Conservation (phyloP, 2,113 vertebrate genomes). For the Synchiropus splendidus region DNA sequence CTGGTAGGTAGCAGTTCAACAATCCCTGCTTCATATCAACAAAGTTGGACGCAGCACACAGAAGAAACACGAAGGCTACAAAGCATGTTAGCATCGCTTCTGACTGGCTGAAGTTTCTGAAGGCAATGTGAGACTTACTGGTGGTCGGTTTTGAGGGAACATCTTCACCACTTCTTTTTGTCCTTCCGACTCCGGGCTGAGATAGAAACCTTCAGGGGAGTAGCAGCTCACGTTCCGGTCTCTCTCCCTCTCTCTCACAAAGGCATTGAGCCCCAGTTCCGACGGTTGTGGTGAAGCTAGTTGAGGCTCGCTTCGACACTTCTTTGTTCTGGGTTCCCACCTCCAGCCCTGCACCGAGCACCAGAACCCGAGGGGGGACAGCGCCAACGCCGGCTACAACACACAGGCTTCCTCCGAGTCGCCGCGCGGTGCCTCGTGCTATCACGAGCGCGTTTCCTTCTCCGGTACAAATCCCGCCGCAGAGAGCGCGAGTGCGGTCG, state of each 20-base stretch:
- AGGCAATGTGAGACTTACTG: constrained; percentile 73
- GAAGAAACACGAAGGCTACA: too few species aligned
- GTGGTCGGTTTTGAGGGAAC: constrained; percentile 82
- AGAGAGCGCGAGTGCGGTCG: constrained; percentile 14
- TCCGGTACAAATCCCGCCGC: constrained; percentile 1
- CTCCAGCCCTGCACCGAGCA: constrained; percentile 41
- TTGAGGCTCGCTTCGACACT: constrained; percentile 59
- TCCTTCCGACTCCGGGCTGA: constrained; percentile 22
- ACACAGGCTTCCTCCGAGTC: too few species aligned
- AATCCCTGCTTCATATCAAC: too few species aligned
- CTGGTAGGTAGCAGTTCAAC: too few species aligned
- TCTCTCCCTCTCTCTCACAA: constrained; percentile 45
- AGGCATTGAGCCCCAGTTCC: constrained; percentile 61
- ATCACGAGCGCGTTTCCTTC: neutral
- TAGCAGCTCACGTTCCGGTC: constrained; percentile 22
- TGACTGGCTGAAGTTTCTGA: too few species aligned
- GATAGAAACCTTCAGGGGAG: constrained; percentile 38
- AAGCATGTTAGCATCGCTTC: too few species aligned
- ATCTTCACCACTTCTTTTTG: constrained; percentile 54
- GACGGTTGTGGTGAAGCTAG: constrained; percentile 44
- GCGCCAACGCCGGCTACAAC: too few species aligned
- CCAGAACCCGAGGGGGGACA: constrained; percentile 6
- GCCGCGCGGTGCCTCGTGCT: too few species aligned
- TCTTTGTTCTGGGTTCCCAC: constrained; percentile 69
- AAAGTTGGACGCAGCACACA: too few species aligned